Base-by-base conservation (phyloP, 2,113 vertebrate species). In the Salvelinus sp. region DNA sequence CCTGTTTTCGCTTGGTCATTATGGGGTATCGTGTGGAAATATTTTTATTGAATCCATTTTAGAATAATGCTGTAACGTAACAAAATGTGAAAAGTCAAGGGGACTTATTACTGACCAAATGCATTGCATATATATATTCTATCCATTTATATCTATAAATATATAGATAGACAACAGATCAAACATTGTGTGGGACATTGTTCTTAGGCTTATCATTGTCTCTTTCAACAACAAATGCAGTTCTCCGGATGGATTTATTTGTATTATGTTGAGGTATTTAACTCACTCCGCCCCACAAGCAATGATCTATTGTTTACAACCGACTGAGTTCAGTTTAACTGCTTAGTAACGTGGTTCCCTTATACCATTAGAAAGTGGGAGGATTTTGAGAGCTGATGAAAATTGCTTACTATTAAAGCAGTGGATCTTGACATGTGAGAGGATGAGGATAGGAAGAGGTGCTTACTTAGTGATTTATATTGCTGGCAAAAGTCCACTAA, bases 231-330 rank as follows among this genome's bases (percentile, higher is more conserved):
- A 9, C 58, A 62, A 44, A 44, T 44, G 38, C 0, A 2, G 38
- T 44, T 2, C 38, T 44, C 38, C 38, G 10, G 23, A 9, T 62
- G 58, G 58, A 62, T 62, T 23, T 62, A 62, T 62, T 62, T 62
- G 20, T 9, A 62, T 22, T 62, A 22, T 62, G 58, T 10, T 3
- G 23, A 57, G 23, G 5, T 16, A 6, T 3, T 69, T 22, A n/a
- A n/a, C 57, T 71, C 57, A 63, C 76, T 69, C 69, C 25, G 20
- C 20, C 69, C 73, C 73, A 63, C 30, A 75, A 74, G 78, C 70
- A 84, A 76, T 67, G 63, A 38, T n/a, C 66, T 70, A 66, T 71
- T 78, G 69, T 81, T 64, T 25, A 20, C 25, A 25, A 67, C 60
- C 58, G 67, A 68, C 63, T 72, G 68, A 50, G 69, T 28, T 66